A percentile compares a stretch with the other conserved stretches of the same genome.
phyloP scores from a whole-genome alignment of 2,888 invertebrate genomes.

The Dryococelus australis region DNA sequence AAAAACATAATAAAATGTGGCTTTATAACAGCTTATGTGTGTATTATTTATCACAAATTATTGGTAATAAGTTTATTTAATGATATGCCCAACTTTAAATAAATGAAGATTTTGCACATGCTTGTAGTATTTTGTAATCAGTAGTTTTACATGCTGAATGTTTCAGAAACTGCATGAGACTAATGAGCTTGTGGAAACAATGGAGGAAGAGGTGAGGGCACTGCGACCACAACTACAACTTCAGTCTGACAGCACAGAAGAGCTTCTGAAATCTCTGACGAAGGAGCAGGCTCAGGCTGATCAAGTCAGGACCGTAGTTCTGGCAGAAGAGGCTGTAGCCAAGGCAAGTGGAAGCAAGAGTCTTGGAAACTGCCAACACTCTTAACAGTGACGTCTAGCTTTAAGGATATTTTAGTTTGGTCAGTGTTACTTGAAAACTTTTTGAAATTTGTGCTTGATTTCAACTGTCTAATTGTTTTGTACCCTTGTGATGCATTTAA shows the following conservation, averaged over 20 bases:
- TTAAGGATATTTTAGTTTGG: too few species aligned
- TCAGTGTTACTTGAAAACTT: too few species aligned
- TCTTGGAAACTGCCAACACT: not conserved
- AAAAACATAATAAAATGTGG: too few species aligned
- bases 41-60: too few species aligned
- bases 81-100: too few species aligned
- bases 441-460: too few species aligned
- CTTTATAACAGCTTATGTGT: too few species aligned
- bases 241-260: constrained; percentile 78
- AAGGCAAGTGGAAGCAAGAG: constrained; percentile 63
- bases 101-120: too few species aligned
- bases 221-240: constrained; percentile 82
- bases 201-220: constrained; percentile 83
- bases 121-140: too few species aligned
- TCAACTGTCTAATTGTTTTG: too few species aligned
- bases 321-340: constrained; percentile 83
- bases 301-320: constrained; percentile 78
- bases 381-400: not conserved
- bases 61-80: too few species aligned
- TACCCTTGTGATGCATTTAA: too few species aligned
- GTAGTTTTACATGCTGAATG: not conserved
- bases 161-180: constrained; percentile 83
- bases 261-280: constrained; percentile 77
- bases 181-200: constrained; percentile 79
- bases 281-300: constrained; percentile 84